phyloP scores from a whole-genome alignment of 2,797 vertebrate genomes.

The Peromyscus melanophrys region DNA sequence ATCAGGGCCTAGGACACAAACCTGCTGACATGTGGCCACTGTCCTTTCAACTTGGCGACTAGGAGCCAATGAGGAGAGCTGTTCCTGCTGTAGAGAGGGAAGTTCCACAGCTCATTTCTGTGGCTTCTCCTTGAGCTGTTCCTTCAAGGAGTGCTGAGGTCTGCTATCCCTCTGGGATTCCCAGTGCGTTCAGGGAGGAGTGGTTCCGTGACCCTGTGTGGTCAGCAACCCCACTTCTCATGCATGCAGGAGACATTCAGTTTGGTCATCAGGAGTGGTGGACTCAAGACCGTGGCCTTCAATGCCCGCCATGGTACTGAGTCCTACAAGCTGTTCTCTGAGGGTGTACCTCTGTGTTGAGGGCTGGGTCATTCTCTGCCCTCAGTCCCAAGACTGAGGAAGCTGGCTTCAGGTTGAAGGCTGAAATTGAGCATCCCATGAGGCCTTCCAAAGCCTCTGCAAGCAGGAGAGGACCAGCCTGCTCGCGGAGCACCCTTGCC shows the following conservation, averaged over 20 bases:
- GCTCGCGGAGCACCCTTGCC: rapidly evolving
- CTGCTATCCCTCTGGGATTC: background rate
- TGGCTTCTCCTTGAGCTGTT: background rate
- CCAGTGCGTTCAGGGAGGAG: background rate
- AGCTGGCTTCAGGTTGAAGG: background rate
- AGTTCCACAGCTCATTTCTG: background rate
- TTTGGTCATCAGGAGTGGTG: background rate
- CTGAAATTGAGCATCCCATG: rapidly evolving
- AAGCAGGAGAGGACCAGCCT: rapidly evolving
- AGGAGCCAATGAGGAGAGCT: background rate
- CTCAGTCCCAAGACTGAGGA: background rate
- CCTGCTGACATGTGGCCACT: background rate
- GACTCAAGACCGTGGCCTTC: background rate
- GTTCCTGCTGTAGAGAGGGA: rapidly evolving
- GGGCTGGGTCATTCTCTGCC: background rate
- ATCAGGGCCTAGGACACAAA: no score
- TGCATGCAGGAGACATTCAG: background rate
- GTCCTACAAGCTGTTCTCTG: background rate
- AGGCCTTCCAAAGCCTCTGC: background rate
- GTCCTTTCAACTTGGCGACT: background rate
- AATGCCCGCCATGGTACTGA: rapidly evolving
- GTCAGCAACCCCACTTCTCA: background rate
- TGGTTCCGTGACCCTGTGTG: rapidly evolving
- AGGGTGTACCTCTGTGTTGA: rapidly evolving
- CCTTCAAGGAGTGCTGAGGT: background rate